Conservation (phyloP, 2,888 invertebrate genomes). For the Cheilosia urbana region DNA sequence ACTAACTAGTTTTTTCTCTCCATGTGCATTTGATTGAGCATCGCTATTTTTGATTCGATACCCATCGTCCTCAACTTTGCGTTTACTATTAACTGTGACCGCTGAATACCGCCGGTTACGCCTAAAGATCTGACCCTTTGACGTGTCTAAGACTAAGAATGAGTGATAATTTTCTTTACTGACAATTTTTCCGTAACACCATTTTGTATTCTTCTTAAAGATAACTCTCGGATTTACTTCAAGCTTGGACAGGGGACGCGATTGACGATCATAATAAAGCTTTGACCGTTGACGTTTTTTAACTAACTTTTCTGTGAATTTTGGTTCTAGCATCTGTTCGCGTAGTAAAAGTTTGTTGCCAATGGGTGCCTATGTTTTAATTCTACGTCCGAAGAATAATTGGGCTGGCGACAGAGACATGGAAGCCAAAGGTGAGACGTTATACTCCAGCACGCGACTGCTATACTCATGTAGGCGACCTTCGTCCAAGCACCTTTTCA, state of each 20-base stretch:
- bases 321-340: slow-evolving; percentile 15
- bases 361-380: slow-evolving; percentile 18
- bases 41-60: not conserved
- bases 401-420: slow-evolving; percentile 26
- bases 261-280: slow-evolving; percentile 23
- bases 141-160: slow-evolving; percentile 15
- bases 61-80: not conserved
- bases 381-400: too few species aligned
- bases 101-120: slow-evolving; percentile 20
- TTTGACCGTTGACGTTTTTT: slow-evolving; percentile 37
- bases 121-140: slow-evolving; percentile 30
- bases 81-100: not conserved
- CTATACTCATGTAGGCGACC: slow-evolving; percentile 10
- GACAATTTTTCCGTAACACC: slow-evolving; percentile 32
- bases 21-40: not conserved
- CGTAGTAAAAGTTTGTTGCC: slow-evolving; percentile 2
- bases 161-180: slow-evolving; percentile 17
- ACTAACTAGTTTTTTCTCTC: not conserved
- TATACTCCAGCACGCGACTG: slow-evolving; percentile 28
- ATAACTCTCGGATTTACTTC: slow-evolving; percentile 29
- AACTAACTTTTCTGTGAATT: slow-evolving; percentile 24
- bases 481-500: slow-evolving; percentile 29
- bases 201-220: slow-evolving; percentile 31
- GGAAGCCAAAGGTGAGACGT: slow-evolving; percentile 21
- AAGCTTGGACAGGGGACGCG: slow-evolving; percentile 22